A percentile compares a stretch with the other conserved stretches of the same genome.
phyloP scores from a whole-genome alignment of 2,113 vertebrate species.

The Pristiophorus japonicus region DNA sequence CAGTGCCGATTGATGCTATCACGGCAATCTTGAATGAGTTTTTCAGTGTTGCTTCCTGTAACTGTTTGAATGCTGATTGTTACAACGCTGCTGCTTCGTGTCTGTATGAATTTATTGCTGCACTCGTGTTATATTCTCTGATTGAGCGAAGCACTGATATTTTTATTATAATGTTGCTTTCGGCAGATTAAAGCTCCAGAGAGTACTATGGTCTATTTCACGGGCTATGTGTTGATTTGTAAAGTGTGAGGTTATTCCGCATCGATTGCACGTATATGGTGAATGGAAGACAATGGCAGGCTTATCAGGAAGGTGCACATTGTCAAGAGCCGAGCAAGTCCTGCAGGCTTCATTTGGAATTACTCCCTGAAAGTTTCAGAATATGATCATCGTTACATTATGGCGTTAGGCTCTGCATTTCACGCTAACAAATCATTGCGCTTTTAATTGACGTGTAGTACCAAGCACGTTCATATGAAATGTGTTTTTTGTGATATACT shows the following conservation, averaged over 20 bases:
- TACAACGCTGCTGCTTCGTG: neutral
- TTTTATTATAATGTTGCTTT: neutral
- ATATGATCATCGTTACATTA: neutral
- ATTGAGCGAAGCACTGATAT: too few relatives aligned
- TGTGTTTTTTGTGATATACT: neutral
- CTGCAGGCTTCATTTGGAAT: neutral
- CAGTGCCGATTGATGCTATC: neutral
- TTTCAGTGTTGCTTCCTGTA: neutral
- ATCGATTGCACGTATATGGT: neutral
- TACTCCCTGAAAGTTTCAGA: neutral
- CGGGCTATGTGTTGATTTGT: neutral
- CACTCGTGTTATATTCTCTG: too few relatives aligned
- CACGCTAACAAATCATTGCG: neutral
- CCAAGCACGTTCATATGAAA: neutral
- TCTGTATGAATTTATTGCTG: slow-evolving; percentile 2
- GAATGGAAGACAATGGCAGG: neutral
- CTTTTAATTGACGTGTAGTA: neutral
- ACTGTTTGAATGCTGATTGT: neutral
- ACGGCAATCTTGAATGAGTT: neutral
- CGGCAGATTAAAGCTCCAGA: neutral
- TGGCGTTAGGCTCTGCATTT: neutral
- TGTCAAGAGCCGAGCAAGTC: neutral
- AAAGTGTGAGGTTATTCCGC: neutral
- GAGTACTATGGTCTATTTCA: neutral
- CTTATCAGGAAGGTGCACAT: neutral